These are phyloP conservation scores for Amphipoea oculea DNA, from an alignment of 2,888 invertebrate genomes.

Conservation along the genomic window DNA sequence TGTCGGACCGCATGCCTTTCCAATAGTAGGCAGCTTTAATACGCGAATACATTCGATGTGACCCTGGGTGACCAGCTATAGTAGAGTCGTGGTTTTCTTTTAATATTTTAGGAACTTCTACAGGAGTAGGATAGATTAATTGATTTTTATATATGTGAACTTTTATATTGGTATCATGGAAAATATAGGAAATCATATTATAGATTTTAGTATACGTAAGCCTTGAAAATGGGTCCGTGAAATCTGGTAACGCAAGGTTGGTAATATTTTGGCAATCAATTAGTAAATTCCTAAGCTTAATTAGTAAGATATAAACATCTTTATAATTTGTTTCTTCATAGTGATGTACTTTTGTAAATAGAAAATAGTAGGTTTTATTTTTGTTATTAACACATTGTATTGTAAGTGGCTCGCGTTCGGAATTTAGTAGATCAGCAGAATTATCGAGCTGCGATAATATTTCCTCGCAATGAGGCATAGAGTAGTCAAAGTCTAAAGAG, in stretches of 20 bases:
- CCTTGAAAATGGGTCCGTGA: not conserved
- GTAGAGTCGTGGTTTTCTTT: conserved; percentile 1
- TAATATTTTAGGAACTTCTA: conserved; percentile 1
- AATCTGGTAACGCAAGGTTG: conserved; percentile 12
- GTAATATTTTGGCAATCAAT: conserved; percentile 5
- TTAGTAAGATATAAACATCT: conserved; percentile 14
- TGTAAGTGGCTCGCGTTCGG: conserved; percentile 18
- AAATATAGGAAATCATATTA: conserved; percentile 25
- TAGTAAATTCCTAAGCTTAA: conserved; percentile 3
- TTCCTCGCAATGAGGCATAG: too few species aligned
- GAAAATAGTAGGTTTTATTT: conserved; percentile 14
- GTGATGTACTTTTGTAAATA: conserved; percentile 18
- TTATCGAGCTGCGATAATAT: conserved; percentile 5
- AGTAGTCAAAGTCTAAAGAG: not conserved
- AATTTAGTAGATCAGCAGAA: conserved; percentile 4
- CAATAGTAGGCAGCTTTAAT: conserved; percentile 34
- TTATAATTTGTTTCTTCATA: conserved; percentile 12
- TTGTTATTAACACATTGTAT: conserved; percentile 8
- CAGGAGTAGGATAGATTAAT: not conserved
- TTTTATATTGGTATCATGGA: conserved; percentile 12
- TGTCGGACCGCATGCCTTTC: conserved; percentile 37
- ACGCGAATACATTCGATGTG: conserved; percentile 1
- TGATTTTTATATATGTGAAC: conserved; percentile 7
- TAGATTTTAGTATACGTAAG: conserved; percentile 13
- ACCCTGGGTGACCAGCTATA: conserved; percentile 3